Conservation (phyloP, 2,888 invertebrate genomes). For the Plebejus melissa region DNA sequence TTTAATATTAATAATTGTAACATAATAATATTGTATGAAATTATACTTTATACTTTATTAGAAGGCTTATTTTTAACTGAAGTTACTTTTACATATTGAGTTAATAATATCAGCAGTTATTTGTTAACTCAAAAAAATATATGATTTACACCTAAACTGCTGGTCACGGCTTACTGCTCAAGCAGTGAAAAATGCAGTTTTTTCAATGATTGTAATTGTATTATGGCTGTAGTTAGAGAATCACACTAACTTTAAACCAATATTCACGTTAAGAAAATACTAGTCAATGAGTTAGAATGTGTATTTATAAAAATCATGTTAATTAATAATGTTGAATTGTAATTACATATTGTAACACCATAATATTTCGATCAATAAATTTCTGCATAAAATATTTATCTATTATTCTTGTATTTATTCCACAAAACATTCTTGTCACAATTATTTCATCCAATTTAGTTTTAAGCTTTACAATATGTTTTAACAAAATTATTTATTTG, state of each 20-base stretch:
- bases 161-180: neutral
- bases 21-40: too few relatives aligned
- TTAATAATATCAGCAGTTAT: too few relatives aligned
- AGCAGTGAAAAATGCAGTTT: neutral
- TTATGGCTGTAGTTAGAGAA: slow-evolving; percentile 7
- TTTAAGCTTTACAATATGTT: slow-evolving; percentile 36
- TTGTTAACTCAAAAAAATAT: neutral
- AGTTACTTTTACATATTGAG: neutral
- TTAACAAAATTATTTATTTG: slow-evolving; percentile 31
- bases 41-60: neutral
- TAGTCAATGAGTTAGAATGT: slow-evolving; percentile 62
- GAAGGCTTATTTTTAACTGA: neutral
- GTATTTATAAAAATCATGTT: slow-evolving; percentile 59
- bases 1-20: too few relatives aligned
- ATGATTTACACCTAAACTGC: neutral
- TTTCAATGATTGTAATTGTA: slow-evolving; percentile 29
- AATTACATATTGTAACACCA: slow-evolving; percentile 59
- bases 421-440: slow-evolving; percentile 21
- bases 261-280: slow-evolving; percentile 44
- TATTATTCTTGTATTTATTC: slow-evolving; percentile 51
- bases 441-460: slow-evolving; percentile 25
- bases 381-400: slow-evolving; percentile 61
- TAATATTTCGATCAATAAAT: slow-evolving; percentile 70
- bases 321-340: slow-evolving; percentile 62
- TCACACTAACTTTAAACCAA: slow-evolving; percentile 22